Evolutionary conservation across 2,113 vertebrate species (phyloP).

Genomic region (Astur gentilis): DNA sequence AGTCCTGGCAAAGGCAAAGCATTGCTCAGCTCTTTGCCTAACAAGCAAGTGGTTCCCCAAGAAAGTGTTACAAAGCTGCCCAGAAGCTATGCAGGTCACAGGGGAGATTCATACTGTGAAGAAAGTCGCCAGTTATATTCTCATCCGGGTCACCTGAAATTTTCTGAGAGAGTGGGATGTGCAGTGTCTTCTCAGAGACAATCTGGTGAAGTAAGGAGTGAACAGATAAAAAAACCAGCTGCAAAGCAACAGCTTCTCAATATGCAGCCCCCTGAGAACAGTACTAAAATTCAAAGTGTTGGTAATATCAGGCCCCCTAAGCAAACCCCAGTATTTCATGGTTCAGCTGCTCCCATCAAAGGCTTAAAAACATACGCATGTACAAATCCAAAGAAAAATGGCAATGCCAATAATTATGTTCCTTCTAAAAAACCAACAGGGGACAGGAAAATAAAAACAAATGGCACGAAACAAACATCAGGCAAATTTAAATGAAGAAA

Average conservation of each 20-base stretch:
- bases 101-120: neutral
- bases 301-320: slow-evolving; percentile 54
- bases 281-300: slow-evolving; percentile 27
- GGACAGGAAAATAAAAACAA: slow-evolving; percentile 56
- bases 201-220: neutral
- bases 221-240: slow-evolving; percentile 39
- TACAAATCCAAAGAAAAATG: slow-evolving; percentile 64
- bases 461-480: neutral
- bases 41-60: neutral
- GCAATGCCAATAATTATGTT: neutral
- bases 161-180: neutral
- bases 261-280: neutral
- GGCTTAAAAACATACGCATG: neutral
- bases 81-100: neutral
- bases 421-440: slow-evolving; percentile 24
- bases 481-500: slow-evolving; percentile 26
- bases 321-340: neutral
- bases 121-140: neutral
- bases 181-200: neutral
- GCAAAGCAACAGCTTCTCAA: neutral
- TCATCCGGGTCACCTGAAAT: neutral
- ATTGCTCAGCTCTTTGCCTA: neutral
- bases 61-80: slow-evolving; percentile 14
- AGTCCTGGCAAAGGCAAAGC: slow-evolving; percentile 63
- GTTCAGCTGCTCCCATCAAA: slow-evolving; percentile 11